Evolutionary conservation across 2,113 vertebrate species (phyloP), one percentile per base, ranked within the genome.

Genomic region (Gymnocephalus cernua): DNA sequence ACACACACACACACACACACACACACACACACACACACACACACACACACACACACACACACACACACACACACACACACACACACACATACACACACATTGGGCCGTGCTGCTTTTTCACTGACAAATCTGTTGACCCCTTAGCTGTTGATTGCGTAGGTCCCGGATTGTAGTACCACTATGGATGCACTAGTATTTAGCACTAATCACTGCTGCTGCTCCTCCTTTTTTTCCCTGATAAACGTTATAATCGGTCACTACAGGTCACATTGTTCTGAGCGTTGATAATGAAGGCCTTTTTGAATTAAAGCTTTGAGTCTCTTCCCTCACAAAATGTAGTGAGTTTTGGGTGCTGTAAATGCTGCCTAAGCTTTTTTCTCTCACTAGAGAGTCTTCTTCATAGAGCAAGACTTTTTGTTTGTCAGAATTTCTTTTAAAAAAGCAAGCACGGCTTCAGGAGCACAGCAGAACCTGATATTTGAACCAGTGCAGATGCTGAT

Each of bases 61-160:
- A 27, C 71, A 67, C 63, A 61, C 56, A 57, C 62, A 47, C 54
- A 50, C 45, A 25, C 68, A 38, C 54, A 72, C 66, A 57, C 61
- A 53, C 67, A 32, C 23, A 35, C 63, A 64, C 51, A 54, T 58
- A 62, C 58, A 53, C 11, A 77, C 35, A 25, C 23, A 41, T 63
- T 70, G 12, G 5, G 10, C 29, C 0, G 1, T 63, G 69, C 67
- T 81, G 74, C 67, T 87, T 84, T 68, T 61, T 38, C 53, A 59
- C 21, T 76, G 58, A 65, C 72, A 74, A 25, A 65, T 75, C 44
- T 62, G 51, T 13, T 80, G 78, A 75, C 63, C 80, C 19, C 21
- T 61, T 50, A 48, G 61, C 53, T 68, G 50, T 73, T 76, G 71
- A 85, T 82, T 65, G 10, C 56, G 45, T n/a, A n/a, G 62, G 29